A percentile compares a stretch with the other conserved stretches of the same genome.
phyloP scores from a whole-genome alignment of 2,113 vertebrate species.

The Mastomys coucha region DNA sequence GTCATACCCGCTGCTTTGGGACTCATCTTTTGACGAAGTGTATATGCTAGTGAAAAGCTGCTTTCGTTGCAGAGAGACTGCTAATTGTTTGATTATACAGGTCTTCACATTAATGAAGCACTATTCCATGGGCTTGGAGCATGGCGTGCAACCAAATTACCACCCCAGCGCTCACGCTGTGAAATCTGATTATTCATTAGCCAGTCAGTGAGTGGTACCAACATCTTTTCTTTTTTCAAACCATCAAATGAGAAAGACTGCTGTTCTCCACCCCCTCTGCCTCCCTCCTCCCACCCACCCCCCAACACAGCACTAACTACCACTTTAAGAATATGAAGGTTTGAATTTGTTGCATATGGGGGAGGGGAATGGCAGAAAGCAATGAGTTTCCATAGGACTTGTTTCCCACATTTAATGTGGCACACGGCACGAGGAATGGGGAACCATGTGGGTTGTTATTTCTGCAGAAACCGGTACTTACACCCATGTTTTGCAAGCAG shows the following conservation, averaged over 20 bases:
- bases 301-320: neutral
- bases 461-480: conserved; percentile 56
- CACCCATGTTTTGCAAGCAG: conserved; percentile 48
- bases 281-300: neutral
- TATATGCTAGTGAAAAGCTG: conserved; percentile 96
- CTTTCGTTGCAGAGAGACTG: conserved; percentile 92
- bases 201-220: conserved; percentile 98
- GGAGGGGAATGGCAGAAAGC: neutral
- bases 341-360: conserved; percentile 75
- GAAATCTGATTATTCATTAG: conserved; percentile 99
- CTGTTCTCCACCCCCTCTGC: conserved; percentile 63
- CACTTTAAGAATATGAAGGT: conserved; percentile 80
- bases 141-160: conserved; percentile 99
- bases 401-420: neutral
- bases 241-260: conserved; percentile 89
- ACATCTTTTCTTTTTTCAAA: conserved; percentile 90
- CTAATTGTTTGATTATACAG: conserved; percentile 99
- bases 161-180: conserved; percentile 98
- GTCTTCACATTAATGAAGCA: conserved; percentile 99
- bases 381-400: conserved; percentile 35
- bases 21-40: conserved; percentile 90
- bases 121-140: conserved; percentile 97
- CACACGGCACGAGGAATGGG: conserved; percentile 18
- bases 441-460: neutral
- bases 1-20: conserved; percentile 87